Conservation (phyloP, 2,797 vertebrate genomes). For the Harpagifer antarcticus region DNA sequence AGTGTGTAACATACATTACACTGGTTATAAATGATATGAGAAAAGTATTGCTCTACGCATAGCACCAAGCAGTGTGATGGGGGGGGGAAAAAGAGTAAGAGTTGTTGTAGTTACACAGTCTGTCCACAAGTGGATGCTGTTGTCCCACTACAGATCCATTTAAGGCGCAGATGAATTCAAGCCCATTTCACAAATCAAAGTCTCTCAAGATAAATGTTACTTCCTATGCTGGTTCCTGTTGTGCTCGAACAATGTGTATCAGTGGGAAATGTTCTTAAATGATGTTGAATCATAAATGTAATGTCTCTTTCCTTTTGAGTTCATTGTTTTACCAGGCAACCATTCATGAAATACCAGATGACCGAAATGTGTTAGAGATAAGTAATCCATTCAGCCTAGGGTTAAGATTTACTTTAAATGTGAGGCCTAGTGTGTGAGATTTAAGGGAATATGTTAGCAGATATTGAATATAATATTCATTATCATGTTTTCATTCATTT, state of each 20-base stretch:
- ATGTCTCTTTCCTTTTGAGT: background rate
- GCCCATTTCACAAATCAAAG: background rate
- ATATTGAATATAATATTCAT: no score
- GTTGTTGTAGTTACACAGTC: conserved; percentile 32
- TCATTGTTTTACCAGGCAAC: background rate
- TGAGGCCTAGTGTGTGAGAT: no score
- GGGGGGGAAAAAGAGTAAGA: background rate
- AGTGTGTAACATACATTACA: conserved; percentile 49
- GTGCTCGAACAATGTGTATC: background rate
- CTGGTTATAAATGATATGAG: conserved; percentile 34
- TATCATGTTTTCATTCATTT: no score
- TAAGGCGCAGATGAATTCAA: background rate
- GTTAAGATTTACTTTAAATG: background rate
- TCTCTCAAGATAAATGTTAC: background rate
- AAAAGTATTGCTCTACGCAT: conserved; percentile 21
- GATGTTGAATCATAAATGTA: background rate
- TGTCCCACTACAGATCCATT: background rate
- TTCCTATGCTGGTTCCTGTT: background rate
- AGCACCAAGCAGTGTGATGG: conserved; percentile 29
- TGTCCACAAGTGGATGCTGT: conserved; percentile 37
- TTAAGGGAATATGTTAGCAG: no score
- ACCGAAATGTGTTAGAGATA: background rate
- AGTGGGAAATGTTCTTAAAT: background rate
- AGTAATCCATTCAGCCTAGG: background rate
- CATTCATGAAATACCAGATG: background rate